Evolutionary conservation across 2,888 invertebrate genomes (phyloP).

Genomic region (Nemotelus pantherinus): DNA sequence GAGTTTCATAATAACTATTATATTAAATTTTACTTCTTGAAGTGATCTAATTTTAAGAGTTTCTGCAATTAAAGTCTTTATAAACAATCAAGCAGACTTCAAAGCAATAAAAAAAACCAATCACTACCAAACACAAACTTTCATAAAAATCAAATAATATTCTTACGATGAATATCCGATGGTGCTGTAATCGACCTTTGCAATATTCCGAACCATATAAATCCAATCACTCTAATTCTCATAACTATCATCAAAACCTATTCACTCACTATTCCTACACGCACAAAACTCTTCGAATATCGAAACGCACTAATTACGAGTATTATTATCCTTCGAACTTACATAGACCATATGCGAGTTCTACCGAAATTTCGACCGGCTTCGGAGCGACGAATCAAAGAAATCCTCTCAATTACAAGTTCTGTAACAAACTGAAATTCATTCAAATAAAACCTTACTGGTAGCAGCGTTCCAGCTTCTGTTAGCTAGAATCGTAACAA

Average conservation of each 20-base stretch:
- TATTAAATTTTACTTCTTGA: too few species aligned
- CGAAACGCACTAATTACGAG: neutral
- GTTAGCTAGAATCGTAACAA: too few species aligned
- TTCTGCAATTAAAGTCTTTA: too few species aligned
- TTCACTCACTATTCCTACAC: neutral
- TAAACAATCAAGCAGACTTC: too few species aligned
- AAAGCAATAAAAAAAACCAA: too few species aligned
- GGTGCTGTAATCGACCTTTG: constrained; percentile 37
- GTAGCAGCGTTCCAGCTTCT: too few species aligned
- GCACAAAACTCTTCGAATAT: neutral
- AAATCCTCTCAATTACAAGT: constrained; percentile 46
- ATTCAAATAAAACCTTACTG: constrained; percentile 24
- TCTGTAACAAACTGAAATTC: constrained; percentile 48
- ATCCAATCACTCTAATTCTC: constrained; percentile 19
- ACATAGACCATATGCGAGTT: neutral
- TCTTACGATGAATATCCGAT: constrained; percentile 40
- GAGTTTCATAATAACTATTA: too few species aligned
- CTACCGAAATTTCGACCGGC: neutral
- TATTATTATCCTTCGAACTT: neutral
- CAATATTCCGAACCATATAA: constrained; percentile 40
- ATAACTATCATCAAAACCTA: constrained; percentile 15
- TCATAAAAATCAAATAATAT: neutral
- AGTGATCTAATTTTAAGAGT: too few species aligned
- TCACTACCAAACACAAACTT: too few species aligned
- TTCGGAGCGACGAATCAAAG: neutral